Evolutionary conservation across 2,888 invertebrate species (phyloP).

Genomic region (Heliconius hortense): DNA sequence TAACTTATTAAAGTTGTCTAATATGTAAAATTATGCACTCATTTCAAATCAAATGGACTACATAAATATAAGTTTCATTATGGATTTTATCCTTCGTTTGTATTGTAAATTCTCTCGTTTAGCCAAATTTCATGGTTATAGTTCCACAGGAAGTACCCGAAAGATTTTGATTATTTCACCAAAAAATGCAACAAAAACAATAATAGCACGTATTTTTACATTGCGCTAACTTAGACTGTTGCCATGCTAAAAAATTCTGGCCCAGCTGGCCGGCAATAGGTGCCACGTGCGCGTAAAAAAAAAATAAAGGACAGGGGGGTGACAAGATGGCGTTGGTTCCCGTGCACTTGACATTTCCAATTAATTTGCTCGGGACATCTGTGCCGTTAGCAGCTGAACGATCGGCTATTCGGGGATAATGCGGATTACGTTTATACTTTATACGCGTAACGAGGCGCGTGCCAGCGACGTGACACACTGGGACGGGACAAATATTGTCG

Average conservation of each 20-base stretch:
- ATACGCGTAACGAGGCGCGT: constrained; percentile 54
- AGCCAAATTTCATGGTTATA: too few species aligned
- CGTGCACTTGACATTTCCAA: constrained; percentile 82
- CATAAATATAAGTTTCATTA: too few species aligned
- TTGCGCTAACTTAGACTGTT: constrained; percentile 35
- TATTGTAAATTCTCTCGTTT: too few species aligned
- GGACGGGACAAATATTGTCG: constrained; percentile 48
- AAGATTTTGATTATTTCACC: too few species aligned
- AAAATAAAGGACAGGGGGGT: constrained; percentile 65
- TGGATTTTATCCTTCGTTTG: too few species aligned
- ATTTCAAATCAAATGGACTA: too few species aligned
- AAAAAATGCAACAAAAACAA: too few species aligned
- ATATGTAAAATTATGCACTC: too few species aligned
- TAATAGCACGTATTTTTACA: too few species aligned
- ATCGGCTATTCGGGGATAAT: constrained; percentile 63
- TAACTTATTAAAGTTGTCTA: too few species aligned
- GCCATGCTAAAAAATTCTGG: constrained; percentile 56
- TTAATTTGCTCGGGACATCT: constrained; percentile 81
- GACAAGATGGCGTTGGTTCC: constrained; percentile 70
- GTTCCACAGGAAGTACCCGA: too few species aligned
- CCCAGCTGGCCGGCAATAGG: constrained; percentile 75
- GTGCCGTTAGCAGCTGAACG: constrained; percentile 78
- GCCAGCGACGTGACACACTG: constrained; percentile 48
- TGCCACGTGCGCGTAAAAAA: constrained; percentile 74
- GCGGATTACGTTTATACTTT: constrained; percentile 67